A percentile compares a stretch with the other conserved stretches of the same genome.
These are phyloP conservation scores for Opisthocomus hoazin DNA, from an alignment of 2,113 vertebrate genomes.

Conservation along the genomic window DNA sequence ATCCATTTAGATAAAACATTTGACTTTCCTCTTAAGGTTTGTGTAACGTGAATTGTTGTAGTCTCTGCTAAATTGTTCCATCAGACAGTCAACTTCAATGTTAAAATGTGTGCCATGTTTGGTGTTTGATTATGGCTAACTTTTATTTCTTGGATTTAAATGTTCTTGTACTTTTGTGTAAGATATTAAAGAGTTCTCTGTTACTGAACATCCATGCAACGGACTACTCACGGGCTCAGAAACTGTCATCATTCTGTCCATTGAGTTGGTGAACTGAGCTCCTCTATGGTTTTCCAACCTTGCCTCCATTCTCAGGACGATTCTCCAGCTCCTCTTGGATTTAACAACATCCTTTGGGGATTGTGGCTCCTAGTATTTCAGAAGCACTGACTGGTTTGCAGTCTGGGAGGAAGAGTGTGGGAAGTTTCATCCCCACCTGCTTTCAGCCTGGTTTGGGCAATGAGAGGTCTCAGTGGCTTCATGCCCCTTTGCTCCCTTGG, in stretches of 20 bases:
- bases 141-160: background rate
- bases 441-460: background rate
- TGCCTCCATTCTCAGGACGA: background rate
- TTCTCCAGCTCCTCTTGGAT: background rate
- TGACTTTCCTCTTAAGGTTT: background rate
- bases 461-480: fast-evolving
- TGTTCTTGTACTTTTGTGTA: background rate
- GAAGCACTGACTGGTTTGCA: background rate
- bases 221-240: background rate
- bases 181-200: background rate
- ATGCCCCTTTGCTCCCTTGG: background rate
- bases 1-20: background rate
- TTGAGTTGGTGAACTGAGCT: fast-evolving
- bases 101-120: background rate
- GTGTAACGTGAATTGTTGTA: background rate
- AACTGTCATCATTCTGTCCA: background rate
- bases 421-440: background rate
- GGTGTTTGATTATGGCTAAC: background rate
- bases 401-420: background rate
- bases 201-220: background rate
- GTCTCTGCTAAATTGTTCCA: background rate
- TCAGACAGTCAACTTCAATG: background rate
- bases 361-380: background rate
- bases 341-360: background rate
- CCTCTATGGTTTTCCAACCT: background rate